Base-by-base conservation (phyloP, 2,888 invertebrate genomes). In the Leptinotarsa peninsularis region DNA sequence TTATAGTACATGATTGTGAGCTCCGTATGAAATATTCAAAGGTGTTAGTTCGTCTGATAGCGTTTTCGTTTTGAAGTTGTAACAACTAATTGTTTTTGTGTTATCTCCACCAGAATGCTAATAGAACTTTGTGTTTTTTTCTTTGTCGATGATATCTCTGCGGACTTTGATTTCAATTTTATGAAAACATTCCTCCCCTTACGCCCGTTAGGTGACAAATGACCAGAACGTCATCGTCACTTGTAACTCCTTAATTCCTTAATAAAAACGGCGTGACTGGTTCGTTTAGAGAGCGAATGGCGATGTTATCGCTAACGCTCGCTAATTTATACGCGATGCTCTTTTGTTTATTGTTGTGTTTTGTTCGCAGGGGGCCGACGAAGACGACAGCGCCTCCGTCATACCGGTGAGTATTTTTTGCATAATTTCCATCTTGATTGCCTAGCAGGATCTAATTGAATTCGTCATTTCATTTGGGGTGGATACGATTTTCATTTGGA, bases 361-460 rank as follows among this genome's bases (percentile, higher is more conserved):
- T 88, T 90, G 87, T 90, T 90, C 88, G 83, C 92, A 93, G 93
- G 92, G 92, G 82, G 89, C 91, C 81, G 93, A 94, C 84, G 94
- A 94, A 85, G 94, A 94, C 87, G 94, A 94, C 88, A 90, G 93
- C 86, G 93, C 91, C 84, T 92, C 92, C 81, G 90, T 92, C 83
- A 90, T 91, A 82, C 93, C 94, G 89, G 94, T 94, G 89, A 93
- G 94, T 93, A 88, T 80, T 77, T 58, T 75, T 67, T 74, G 17
- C 33, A 49, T 66, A 27, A 52, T 50, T 18, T 72, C 66, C 3
- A 49, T 18, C 27, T 58, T 18, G n/a, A 18, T 49, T 71, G 21
- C 50, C 2, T 67, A 17, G 49, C 21, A 18, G 49, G 66, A 21
- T 15, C n/a, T 1, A 49, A 21, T 21, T 58, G 21, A 58, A 23